Base-by-base conservation (phyloP, 2,888 invertebrate genomes). In the Nephrocerus scutellatus region DNA sequence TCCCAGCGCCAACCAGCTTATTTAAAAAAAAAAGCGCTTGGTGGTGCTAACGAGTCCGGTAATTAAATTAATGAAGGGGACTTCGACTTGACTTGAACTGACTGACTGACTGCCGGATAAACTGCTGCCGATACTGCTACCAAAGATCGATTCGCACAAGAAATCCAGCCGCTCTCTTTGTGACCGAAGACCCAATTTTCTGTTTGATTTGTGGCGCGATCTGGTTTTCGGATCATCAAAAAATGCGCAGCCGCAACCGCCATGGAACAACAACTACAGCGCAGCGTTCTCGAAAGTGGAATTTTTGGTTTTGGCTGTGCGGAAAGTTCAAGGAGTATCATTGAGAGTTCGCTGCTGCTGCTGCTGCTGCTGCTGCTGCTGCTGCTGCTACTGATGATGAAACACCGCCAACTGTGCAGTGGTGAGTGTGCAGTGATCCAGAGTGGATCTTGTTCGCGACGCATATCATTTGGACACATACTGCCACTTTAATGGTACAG, bases 1-100 rank as follows among this genome's bases (percentile, higher is more conserved):
- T n/a, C n/a, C n/a, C n/a, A n/a, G n/a, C n/a, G n/a, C n/a, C n/a
- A n/a, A n/a, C n/a, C n/a, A n/a, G n/a, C n/a, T n/a, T n/a, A n/a
- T n/a, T n/a, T n/a, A n/a, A n/a, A n/a, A 30, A 36, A 25, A 22
- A 18, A 9, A 24, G 15, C 28, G 14, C 36, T 40, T 43, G 43
- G 43, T 41, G 46, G 46, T 41, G 46, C 46, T 46, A 46, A 46
- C 46, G 46, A 46, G 46, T 46, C 38, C 38, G 33, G 46, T 46
- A 46, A 46, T 46, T 46, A 46, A 46, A 46, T 46, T 44, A 46
- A 44, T 47, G 44, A 47, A 47, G 47, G 41, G 39, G 44, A 47
- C 41, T 47, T 42, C n/a, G n/a, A n/a, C n/a, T n/a, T n/a, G 41
- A 44, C 41, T 41, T 44, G 47, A 21, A 30, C 39, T n/a, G n/a